phyloP scores from a whole-genome alignment of 2,113 vertebrate species.

The Nothobranchius furzeri region DNA sequence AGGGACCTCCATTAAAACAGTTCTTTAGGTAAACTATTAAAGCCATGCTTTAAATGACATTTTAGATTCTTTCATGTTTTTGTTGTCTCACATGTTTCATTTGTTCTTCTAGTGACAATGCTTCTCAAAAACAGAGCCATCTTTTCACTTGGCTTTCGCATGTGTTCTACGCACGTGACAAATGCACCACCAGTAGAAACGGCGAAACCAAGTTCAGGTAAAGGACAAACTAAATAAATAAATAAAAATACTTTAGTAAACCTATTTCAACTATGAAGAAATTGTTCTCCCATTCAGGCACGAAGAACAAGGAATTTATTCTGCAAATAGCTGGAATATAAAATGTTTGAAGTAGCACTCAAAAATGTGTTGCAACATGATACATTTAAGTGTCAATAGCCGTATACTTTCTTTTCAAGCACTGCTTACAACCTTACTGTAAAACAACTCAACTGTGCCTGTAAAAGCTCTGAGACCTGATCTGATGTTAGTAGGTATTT shows the following conservation, averaged over 20 bases:
- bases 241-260: background rate
- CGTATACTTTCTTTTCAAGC: too few species aligned
- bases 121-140: conserved; percentile 55
- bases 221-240: background rate
- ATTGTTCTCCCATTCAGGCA: background rate
- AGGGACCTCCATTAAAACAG: too few species aligned
- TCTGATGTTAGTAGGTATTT: background rate
- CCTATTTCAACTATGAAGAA: background rate
- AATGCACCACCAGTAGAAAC: conserved; percentile 36
- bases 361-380: too few species aligned
- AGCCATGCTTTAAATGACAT: background rate
- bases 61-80: background rate
- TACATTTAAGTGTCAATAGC: too few species aligned
- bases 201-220: conserved; percentile 66
- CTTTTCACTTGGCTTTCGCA: conserved; percentile 54
- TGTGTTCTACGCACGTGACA: conserved; percentile 47
- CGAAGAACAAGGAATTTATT: background rate
- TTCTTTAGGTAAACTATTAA: too few species aligned
- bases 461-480: background rate
- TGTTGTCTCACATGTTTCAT: background rate
- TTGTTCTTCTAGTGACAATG: conserved; percentile 52
- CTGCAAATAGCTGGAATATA: background rate
- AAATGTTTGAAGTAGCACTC: background rate
- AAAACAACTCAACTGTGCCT: too few species aligned
- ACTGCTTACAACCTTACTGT: too few species aligned